A percentile compares a stretch with the other conserved stretches of the same genome.
Evolutionary conservation across 2,113 vertebrate genomes (phyloP).

Genomic region (Rattus norvegicus): DNA sequence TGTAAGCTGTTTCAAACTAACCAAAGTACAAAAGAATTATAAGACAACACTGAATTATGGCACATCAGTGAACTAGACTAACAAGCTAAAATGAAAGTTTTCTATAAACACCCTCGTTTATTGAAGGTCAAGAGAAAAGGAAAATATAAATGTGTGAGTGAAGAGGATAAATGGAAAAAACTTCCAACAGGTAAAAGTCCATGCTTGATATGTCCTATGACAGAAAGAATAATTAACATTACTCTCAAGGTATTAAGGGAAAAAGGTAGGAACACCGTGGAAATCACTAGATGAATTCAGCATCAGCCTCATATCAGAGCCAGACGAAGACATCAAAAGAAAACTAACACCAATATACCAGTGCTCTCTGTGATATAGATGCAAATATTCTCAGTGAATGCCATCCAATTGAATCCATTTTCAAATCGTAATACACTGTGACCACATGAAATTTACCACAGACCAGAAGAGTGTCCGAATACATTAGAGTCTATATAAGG

Average conservation of each 20-base stretch:
- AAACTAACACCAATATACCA: background rate
- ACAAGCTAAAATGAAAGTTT: background rate
- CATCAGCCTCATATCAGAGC: background rate
- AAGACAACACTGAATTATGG: background rate
- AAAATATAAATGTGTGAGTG: background rate
- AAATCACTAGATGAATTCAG: background rate
- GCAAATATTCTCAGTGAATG: background rate
- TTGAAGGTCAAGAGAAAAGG: background rate
- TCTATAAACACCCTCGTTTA: background rate
- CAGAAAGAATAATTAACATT: background rate
- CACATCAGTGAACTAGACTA: background rate
- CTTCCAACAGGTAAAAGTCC: background rate
- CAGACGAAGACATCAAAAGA: background rate
- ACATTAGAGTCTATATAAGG: background rate
- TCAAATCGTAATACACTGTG: background rate
- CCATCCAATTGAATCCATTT: background rate
- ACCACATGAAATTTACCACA: background rate
- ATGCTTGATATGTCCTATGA: background rate
- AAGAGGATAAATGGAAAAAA: background rate
- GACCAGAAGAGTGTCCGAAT: background rate
- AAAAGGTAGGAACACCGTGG: no score
- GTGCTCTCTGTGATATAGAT: background rate
- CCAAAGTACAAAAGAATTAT: background rate
- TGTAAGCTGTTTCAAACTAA: background rate
- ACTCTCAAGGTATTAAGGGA: background rate